A percentile compares a stretch with the other conserved stretches of the same genome.
Conservation (phyloP, 2,113 vertebrate genomes). For the Myotis lucifugus region DNA sequence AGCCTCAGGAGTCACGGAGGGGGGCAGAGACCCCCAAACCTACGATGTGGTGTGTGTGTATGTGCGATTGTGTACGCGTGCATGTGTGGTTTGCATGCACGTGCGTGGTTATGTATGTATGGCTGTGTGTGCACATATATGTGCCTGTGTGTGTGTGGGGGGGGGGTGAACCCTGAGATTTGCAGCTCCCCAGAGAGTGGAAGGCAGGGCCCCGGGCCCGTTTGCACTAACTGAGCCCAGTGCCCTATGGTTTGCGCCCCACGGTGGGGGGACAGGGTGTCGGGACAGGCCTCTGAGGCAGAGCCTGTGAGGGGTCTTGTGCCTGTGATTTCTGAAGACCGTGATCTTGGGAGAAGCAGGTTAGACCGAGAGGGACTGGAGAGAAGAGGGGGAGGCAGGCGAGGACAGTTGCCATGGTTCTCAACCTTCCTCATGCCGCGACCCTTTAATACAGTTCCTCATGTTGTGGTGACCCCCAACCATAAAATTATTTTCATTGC, state of each 20-base stretch:
- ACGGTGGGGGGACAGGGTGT: not conserved
- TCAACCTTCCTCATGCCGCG: too few relatives aligned
- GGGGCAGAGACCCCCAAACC: not conserved
- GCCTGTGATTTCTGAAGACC: not conserved
- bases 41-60: not conserved
- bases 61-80: fast-evolving
- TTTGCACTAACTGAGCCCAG: fast-evolving
- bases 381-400: not conserved
- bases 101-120: too few relatives aligned
- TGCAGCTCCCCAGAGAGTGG: not conserved
- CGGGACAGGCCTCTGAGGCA: not conserved
- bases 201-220: not conserved
- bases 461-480: too few relatives aligned
- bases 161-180: not conserved
- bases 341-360: not conserved
- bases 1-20: too few relatives aligned
- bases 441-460: too few relatives aligned
- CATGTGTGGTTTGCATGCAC: not conserved
- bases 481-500: too few relatives aligned
- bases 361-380: fast-evolving
- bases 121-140: not conserved
- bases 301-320: not conserved
- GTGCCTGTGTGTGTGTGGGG: not conserved
- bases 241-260: not conserved
- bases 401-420: too few relatives aligned